phyloP scores from a whole-genome alignment of 1,140 invertebrate genomes.

The Calliphora vicina region DNA sequence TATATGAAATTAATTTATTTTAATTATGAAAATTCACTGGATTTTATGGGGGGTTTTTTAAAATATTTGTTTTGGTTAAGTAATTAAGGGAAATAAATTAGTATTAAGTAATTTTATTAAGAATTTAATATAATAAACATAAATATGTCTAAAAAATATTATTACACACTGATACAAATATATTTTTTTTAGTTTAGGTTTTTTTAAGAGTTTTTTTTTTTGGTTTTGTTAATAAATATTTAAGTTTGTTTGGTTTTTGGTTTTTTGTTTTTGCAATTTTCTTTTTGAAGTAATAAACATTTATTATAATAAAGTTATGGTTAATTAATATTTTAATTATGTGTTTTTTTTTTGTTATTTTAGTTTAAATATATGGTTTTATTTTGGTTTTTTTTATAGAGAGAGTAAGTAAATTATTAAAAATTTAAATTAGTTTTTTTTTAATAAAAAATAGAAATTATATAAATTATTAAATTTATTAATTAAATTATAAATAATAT shows the following conservation, averaged over 20 bases:
- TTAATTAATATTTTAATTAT: constrained; percentile 41
- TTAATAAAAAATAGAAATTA: constrained; percentile 33
- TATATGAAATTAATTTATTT: constrained; percentile 21
- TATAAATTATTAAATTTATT: constrained; percentile 6
- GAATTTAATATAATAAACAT: constrained; percentile 34
- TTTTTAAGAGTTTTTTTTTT: constrained; percentile 16
- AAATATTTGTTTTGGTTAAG: constrained; percentile 6
- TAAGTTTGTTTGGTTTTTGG: background rate
- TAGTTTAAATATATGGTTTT: constrained; percentile 9
- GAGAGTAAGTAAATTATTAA: background rate
- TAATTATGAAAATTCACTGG: background rate
- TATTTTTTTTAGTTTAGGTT: constrained; percentile 32
- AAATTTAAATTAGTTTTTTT: constrained; percentile 3
- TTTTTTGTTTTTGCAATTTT: constrained; percentile 12
- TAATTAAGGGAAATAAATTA: constrained; percentile 36
- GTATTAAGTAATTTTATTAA: constrained; percentile 30
- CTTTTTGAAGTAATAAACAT: constrained; percentile 37
- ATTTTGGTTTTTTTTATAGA: background rate
- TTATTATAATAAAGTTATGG: constrained; percentile 39
- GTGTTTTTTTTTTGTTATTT: constrained; percentile 25
- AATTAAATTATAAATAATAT: background rate
- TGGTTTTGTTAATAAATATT: background rate
- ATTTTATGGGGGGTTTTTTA: background rate
- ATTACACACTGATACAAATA: constrained; percentile 41
- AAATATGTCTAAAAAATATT: constrained; percentile 28